Percentiles rank a stretch among this genome's conserved stretches.
Conservation (phyloP, 2,888 invertebrate genomes). For the Calliopum simillimum region DNA sequence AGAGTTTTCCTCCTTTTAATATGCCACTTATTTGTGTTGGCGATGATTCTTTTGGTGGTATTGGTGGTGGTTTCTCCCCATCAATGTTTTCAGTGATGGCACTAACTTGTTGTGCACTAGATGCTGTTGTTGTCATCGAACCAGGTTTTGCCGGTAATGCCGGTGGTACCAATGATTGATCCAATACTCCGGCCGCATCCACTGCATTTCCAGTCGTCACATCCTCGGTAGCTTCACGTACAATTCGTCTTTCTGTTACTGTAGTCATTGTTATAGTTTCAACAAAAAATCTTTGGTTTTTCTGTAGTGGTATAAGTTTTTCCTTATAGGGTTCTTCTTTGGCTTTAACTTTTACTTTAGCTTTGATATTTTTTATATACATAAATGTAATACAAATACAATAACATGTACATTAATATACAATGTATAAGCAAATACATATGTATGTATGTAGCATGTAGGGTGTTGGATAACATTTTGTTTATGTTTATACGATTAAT, state of each 20-base stretch:
- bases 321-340: slow-evolving; percentile 36
- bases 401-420: slow-evolving; percentile 5
- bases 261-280: slow-evolving; percentile 67
- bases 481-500: no score
- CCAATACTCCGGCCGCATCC: slow-evolving; percentile 39
- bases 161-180: slow-evolving; percentile 38
- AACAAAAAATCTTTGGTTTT: slow-evolving; percentile 60
- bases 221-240: slow-evolving; percentile 66
- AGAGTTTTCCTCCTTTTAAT: slow-evolving; percentile 81
- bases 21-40: slow-evolving; percentile 78
- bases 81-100: slow-evolving; percentile 47
- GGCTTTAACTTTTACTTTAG: slow-evolving; percentile 25
- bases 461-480: no score
- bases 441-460: background rate
- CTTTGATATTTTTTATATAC: background rate
- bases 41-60: slow-evolving; percentile 68
- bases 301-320: slow-evolving; percentile 30
- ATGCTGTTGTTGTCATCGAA: slow-evolving; percentile 9
- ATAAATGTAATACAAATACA: background rate
- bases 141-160: slow-evolving; percentile 47
- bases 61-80: slow-evolving; percentile 60
- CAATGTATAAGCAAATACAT: slow-evolving; percentile 6
- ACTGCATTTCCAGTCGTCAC: slow-evolving; percentile 45
- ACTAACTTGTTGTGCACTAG: no score
- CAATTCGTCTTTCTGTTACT: slow-evolving; percentile 74